Evolutionary conservation across 1,140 invertebrate species (phyloP), one percentile per base, ranked within the genome.

Genomic region (Drosophila tropicalis): DNA sequence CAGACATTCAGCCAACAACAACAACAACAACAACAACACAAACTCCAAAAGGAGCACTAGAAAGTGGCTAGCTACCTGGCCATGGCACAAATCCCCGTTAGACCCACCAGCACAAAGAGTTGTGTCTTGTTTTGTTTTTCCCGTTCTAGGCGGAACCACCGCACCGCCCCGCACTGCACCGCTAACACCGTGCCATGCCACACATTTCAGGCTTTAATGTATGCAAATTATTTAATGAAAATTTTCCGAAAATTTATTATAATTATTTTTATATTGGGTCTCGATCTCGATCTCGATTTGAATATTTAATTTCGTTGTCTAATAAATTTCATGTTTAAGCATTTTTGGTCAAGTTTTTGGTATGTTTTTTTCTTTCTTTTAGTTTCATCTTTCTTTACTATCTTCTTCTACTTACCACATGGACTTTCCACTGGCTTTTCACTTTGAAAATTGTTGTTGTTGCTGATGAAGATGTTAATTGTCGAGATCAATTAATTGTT

Each of bases 251-350:
- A 79, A 75, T 60, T 40, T 69, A 83, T 79, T 81, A 72, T 81
- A 69, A 74, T 70, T 79, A 82, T 82, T 69, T 78, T 63, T 58
- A 61, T 61, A 57, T 32, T 34, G 40, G 40, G 17, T 32, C 29
- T 32, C 55, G 10, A 39, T 7, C 29, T 32, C 55, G 10, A 39
- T 7, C 13, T 19, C 17, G 54, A 78, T 81, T 81, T 69, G 70
- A 86, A 71, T 81, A 70, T 73, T 65, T 78, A 74, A 78, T 86
- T 84, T 76, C 22, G 36, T 67, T 77, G 70, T 78, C 78, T 71
- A 80, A 84, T 84, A 84, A 84, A 84, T 81, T 87, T 86, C 68
- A 67, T 72, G 81, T 79, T 82, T 86, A 85, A 87, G 79, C 82
- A 82, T 87, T 85, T 85, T 75, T 69, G 70, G 66, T 58, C 75